Evolutionary conservation across 2,797 vertebrate species (phyloP), one percentile per base, ranked within the genome.

Genomic region (Notolepis coatsorum): DNA sequence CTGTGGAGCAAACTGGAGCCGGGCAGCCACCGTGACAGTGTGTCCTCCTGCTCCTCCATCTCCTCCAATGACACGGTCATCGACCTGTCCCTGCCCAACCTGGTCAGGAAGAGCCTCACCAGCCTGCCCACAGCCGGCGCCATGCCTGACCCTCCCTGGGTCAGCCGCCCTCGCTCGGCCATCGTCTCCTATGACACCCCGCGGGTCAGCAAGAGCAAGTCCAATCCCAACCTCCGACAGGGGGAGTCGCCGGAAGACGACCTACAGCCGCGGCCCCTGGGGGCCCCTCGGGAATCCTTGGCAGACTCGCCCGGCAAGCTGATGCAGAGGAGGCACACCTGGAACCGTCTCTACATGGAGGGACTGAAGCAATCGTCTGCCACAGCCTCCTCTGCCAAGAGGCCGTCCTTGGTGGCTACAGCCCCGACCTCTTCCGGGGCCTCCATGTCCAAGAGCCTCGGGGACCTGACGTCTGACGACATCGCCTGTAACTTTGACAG

Each of bases 31-130:
- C 75, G 93, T 0, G 94, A 97, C 84, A 97, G 96, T 15, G 87
- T 96, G 89, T 98, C 96, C 25, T 97, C 96, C 0, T 97, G 96
- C 15, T 99, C 97, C 58, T 98, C 96, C 84, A 91, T 98, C 89
- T 99, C 96, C 0, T 99, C 96, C 80, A 95, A 88, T 0, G 97
- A 98, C 91, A 98, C 96, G 0, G 96, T 97, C 79, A 95, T 98
- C 0, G 96, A 98, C 73, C 90, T 98, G 35, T 96, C 95, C 0
- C 70, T 96, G 10, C 93, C 94, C 4, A 96, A 94, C 80, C 86
- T 96, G 58, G 91, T 94, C 47, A 88, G 91, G 38, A 96, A 94
- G 76, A 93, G 92, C 80, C 83, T 95, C 49, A 79, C 65, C 6
- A 88, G 92, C 42, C 90, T 93, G 3, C 87, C 92, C 23, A 35